phyloP scores from a whole-genome alignment of 1,140 invertebrate genomes.

The Drosophila truncata region DNA sequence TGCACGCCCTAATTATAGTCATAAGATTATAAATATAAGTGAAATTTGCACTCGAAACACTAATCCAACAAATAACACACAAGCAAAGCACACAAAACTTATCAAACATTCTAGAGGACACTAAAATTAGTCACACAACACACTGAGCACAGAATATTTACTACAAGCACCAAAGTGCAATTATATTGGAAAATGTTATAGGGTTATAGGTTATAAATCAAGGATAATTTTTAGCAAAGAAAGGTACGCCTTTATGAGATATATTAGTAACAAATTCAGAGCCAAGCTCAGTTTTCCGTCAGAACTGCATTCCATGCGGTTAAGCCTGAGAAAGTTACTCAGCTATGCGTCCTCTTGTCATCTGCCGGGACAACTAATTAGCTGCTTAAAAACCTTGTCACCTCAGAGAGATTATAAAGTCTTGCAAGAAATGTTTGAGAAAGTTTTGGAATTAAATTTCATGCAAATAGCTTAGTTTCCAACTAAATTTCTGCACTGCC shows the following conservation, averaged over 20 bases:
- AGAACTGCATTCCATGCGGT: neutral
- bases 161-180: conserved; percentile 31
- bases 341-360: neutral
- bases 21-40: conserved; percentile 5
- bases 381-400: neutral
- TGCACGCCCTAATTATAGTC: conserved; percentile 41
- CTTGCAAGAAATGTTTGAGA: conserved; percentile 10
- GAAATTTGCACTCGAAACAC: conserved; percentile 21
- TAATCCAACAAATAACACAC: conserved; percentile 11
- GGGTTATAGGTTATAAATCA: neutral
- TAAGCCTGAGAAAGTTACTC: neutral
- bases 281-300: neutral
- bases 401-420: neutral
- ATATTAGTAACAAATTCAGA: too few species aligned
- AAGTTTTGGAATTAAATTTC: conserved; percentile 35
- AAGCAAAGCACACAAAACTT: conserved; percentile 22
- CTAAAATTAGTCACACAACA: conserved; percentile 13
- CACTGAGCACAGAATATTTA: conserved; percentile 21
- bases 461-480: conserved; percentile 42
- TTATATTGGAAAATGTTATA: conserved; percentile 23
- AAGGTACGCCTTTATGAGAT: neutral
- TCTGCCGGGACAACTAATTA: neutral
- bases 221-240: neutral
- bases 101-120: conserved; percentile 29
- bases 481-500: conserved; percentile 70